Base-by-base conservation (phyloP, 1,140 invertebrate species). In the Wasmannia auropunctata region DNA sequence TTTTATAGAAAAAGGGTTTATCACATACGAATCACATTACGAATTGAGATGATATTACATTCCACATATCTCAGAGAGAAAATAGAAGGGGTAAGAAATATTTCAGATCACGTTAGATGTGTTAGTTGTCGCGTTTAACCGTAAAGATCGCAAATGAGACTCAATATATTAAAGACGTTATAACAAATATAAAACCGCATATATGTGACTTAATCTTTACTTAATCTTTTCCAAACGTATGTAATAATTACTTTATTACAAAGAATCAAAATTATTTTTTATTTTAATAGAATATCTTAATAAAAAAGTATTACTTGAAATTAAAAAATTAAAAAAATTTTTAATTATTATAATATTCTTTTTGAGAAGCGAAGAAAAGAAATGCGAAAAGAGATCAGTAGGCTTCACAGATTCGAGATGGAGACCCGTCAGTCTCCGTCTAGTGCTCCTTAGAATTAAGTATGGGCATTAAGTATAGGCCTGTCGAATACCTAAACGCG, bases 401-500 rank as follows among this genome's bases (percentile, higher is more conserved):
- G 4, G 2, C 25, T 40, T 75, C 8, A n/a, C 46, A 51, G 37
- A 22, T 51, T 28, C 11, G 76, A 79, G 28, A 79, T 25, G 28
- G 14, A 54, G 56, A 75, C 7, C 56, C 63, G 22, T 67, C 63
- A 65, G 65, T 31, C 40, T 65, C 31, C 14, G 14, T 43, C 62
- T 22, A 19, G n/a, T 43, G 8, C 77, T 56, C 51, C 37, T 43
- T 56, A n/a, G 11, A 72, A 19, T 81, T 72, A 72, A 81, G n/a
- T 37, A 34, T 25, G 22, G 51, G 6, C 31, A 31, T 81, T 72
- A 72, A 81, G n/a, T 58, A 72, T 81, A 58, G 51, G 8, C 25
- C 46, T 54, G 43, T 76, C 72, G 16, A 79, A 77, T 56, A 58
- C 40, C 72, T 85, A 76, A 46, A 62, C 28, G 22, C 43, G 58